Percentiles rank a stretch among this genome's conserved stretches.
phyloP scores from a whole-genome alignment of 2,888 invertebrate species.

The Acrocyrtus sp. region DNA sequence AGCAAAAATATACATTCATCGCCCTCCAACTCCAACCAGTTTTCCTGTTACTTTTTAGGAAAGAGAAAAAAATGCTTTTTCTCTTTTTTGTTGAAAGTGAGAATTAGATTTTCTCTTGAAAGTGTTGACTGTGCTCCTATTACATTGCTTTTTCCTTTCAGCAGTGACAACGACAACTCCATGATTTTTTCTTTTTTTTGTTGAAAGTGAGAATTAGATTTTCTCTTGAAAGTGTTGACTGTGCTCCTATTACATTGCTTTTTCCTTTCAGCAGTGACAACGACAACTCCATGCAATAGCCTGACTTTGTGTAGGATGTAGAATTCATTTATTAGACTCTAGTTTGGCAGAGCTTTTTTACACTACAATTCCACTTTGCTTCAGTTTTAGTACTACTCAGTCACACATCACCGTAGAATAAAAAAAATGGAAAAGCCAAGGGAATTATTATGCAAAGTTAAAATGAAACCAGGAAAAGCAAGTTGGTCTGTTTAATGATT shows the following conservation, averaged over 20 bases:
- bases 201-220: background rate
- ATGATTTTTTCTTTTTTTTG: no score
- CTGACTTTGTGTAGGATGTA: no score
- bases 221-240: background rate
- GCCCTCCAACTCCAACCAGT: constrained; percentile 1
- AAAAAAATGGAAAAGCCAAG: background rate
- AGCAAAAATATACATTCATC: no score
- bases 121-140: background rate
- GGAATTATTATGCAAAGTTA: background rate
- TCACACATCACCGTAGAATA: no score
- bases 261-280: no score
- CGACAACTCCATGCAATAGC: background rate
- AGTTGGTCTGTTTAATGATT: background rate
- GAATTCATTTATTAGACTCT: background rate
- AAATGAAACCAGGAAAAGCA: background rate
- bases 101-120: background rate
- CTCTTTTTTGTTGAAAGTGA: background rate
- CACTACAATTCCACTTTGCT: no score
- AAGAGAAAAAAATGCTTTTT: no score
- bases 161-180: background rate
- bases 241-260: background rate
- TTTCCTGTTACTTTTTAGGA: no score
- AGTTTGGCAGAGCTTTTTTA: no score
- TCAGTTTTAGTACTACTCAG: background rate
- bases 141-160: no score